These are phyloP conservation scores for Cyclura pinguis DNA, from an alignment of 2,797 vertebrate genomes.

Conservation along the genomic window DNA sequence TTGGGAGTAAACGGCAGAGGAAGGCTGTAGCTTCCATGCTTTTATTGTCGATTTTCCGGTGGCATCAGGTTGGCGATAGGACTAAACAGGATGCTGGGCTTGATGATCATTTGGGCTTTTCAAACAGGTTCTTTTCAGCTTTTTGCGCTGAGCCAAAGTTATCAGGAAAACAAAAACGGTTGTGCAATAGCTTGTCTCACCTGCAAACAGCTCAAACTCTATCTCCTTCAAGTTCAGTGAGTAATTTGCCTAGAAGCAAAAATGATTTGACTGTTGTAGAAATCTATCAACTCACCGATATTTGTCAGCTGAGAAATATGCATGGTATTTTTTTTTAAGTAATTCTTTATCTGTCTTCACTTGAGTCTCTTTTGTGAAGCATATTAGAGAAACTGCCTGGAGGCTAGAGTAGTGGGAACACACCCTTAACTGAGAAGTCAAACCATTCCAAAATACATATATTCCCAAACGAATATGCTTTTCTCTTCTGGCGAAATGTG, in stretches of 20 bases:
- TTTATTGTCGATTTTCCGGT: no score
- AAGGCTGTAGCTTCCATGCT: not conserved
- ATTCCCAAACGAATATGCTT: not conserved
- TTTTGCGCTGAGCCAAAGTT: not conserved
- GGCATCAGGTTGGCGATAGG: no score
- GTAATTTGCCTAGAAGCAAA: slow-evolving; percentile 40
- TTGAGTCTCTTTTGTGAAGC: slow-evolving; percentile 25
- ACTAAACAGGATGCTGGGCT: no score
- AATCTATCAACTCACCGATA: slow-evolving; percentile 43
- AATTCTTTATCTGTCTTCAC: not conserved
- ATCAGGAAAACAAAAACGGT: slow-evolving; percentile 8
- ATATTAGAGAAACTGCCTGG: slow-evolving; percentile 20
- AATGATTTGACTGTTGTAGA: slow-evolving; percentile 33
- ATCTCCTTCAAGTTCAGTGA: slow-evolving; percentile 17
- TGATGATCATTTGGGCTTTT: not conserved
- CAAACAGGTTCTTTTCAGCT: not conserved
- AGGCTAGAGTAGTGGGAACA: not conserved
- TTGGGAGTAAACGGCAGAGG: no score
- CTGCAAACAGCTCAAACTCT: slow-evolving; percentile 32
- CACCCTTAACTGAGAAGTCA: slow-evolving; percentile 36
- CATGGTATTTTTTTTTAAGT: not conserved
- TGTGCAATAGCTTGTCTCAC: slow-evolving; percentile 47
- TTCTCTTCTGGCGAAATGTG: not conserved
- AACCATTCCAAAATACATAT: not conserved
- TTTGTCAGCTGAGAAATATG: slow-evolving; percentile 17